These are phyloP conservation scores for Zaprionus tsacasi DNA, from an alignment of 1,140 invertebrate species.

Conservation along the genomic window DNA sequence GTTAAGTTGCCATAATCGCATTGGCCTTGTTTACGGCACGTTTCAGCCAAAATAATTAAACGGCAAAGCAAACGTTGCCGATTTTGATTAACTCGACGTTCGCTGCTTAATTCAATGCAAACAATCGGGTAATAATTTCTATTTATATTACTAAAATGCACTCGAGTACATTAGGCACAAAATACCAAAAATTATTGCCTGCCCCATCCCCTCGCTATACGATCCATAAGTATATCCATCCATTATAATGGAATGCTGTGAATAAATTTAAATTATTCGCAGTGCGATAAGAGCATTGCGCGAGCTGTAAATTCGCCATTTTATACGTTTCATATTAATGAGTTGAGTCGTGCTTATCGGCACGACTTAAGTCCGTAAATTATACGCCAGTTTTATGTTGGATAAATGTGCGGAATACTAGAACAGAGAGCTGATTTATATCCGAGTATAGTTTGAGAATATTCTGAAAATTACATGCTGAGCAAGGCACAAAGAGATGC, in stretches of 20 bases:
- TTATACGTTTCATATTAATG: neutral
- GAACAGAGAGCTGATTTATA: neutral
- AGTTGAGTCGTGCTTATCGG: neutral
- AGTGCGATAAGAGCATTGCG: conserved; percentile 2
- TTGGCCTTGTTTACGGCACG: conserved; percentile 59
- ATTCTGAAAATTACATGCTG: neutral
- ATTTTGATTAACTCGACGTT: conserved; percentile 57
- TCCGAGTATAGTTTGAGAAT: neutral
- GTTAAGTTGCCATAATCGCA: conserved; percentile 42
- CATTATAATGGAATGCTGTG: neutral
- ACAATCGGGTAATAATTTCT: conserved; percentile 14
- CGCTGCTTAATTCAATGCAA: conserved; percentile 43
- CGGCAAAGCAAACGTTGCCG: conserved; percentile 42
- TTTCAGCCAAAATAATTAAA: conserved; percentile 59
- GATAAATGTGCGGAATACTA: neutral
- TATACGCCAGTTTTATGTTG: neutral
- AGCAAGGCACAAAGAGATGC: neutral
- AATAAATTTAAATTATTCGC: conserved; percentile 5
- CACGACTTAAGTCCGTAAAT: conserved; percentile 2
- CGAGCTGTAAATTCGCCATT: conserved; percentile 3
- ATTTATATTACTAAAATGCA: conserved; percentile 27
- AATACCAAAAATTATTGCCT: conserved; percentile 25
- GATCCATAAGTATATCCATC: no score
- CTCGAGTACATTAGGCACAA: conserved; percentile 8
- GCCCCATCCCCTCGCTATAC: neutral